Evolutionary conservation across 2,113 vertebrate species (phyloP).

Genomic region (Mesocricetus auratus): DNA sequence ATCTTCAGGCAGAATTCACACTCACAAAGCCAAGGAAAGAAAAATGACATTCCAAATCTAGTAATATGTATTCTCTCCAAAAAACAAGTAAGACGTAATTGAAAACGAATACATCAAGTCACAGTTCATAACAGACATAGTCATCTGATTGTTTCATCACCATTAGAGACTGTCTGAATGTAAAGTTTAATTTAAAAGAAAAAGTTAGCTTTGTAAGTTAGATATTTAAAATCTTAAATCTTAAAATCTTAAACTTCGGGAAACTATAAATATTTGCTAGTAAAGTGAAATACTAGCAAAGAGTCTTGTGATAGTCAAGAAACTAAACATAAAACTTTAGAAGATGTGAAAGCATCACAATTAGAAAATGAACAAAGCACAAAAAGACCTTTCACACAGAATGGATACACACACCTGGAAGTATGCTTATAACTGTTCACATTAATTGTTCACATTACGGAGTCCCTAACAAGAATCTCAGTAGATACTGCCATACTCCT

Average conservation of each 20-base stretch:
- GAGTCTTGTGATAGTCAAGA: background rate
- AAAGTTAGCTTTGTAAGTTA: background rate
- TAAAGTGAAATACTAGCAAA: slow-evolving; percentile 2
- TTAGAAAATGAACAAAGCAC: background rate
- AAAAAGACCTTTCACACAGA: background rate
- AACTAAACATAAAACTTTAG: background rate
- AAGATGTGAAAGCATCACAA: background rate
- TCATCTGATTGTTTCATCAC: background rate
- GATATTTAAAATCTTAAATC: background rate
- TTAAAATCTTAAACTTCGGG: too few species aligned
- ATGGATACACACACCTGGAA: background rate
- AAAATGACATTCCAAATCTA: background rate
- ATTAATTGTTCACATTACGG: background rate
- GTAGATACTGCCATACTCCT: background rate
- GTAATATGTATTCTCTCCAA: background rate
- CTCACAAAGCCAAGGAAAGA: background rate
- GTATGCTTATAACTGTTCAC: background rate
- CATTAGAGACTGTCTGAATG: too few species aligned
- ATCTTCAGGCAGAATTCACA: background rate
- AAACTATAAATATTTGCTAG: background rate
- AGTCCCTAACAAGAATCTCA: background rate
- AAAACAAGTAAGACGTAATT: background rate
- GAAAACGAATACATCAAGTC: background rate
- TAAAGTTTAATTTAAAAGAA: background rate
- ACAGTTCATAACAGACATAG: background rate